Conservation (phyloP, 2,888 invertebrate species). For the Lasius platythorax region DNA sequence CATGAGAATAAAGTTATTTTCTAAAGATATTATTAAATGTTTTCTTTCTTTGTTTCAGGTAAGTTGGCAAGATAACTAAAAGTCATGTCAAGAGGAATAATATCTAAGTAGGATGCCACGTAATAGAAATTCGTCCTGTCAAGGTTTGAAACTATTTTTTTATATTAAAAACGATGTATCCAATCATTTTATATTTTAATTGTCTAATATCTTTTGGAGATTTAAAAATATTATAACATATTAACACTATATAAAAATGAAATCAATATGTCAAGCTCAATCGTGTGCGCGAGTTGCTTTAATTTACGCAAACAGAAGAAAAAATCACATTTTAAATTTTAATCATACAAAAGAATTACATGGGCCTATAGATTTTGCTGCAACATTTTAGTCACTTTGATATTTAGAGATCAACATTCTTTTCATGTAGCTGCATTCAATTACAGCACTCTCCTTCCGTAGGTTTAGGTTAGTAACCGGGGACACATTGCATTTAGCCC, state of each 20-base stretch:
- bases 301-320: not conserved
- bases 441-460: constrained; percentile 53
- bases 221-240: not conserved
- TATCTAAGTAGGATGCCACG: not conserved
- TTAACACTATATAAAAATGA: not conserved
- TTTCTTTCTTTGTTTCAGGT: constrained; percentile 76
- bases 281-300: not conserved
- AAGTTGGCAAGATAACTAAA: constrained; percentile 66
- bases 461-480: constrained; percentile 34
- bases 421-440: constrained; percentile 54
- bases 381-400: not conserved
- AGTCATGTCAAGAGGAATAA: constrained; percentile 7
- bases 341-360: not conserved
- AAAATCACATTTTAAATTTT: not conserved
- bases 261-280: not conserved
- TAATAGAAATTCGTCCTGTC: constrained; percentile 13
- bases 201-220: not conserved
- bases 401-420: not conserved
- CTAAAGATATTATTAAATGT: not conserved
- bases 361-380: not conserved
- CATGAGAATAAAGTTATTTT: not conserved
- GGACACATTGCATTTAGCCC: constrained; percentile 59
- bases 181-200: not conserved
- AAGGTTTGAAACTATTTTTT: constrained; percentile 33
- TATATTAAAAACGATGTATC: not conserved